Evolutionary conservation across 2,888 invertebrate species (phyloP).

Genomic region (Temnothorax rugatulus): DNA sequence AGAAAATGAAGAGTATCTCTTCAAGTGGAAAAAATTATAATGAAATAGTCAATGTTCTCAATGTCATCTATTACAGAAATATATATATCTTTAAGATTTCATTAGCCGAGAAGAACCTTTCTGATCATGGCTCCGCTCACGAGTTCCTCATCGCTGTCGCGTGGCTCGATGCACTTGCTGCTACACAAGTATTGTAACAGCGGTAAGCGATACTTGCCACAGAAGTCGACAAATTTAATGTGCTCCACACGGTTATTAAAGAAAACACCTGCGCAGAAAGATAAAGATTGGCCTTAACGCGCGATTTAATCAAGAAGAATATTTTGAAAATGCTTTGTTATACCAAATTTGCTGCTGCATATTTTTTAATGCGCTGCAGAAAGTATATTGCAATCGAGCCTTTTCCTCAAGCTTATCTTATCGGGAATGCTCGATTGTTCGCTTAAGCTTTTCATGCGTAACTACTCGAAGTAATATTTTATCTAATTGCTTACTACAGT

Average conservation of each 20-base stretch:
- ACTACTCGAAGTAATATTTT: not conserved
- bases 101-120: slow-evolving; percentile 95
- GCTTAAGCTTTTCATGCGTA: not conserved
- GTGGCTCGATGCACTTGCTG: slow-evolving; percentile 92
- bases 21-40: not conserved
- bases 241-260: slow-evolving; percentile 98
- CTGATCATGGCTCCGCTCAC: slow-evolving; percentile 93
- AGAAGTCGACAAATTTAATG: slow-evolving; percentile 99
- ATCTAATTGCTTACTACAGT: not conserved
- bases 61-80: slow-evolving; percentile 1
- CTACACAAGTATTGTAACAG: slow-evolving; percentile 97
- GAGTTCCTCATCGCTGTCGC: slow-evolving; percentile 87
- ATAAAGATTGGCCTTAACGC: not conserved
- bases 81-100: slow-evolving; percentile 5
- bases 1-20: not conserved
- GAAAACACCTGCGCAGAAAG: slow-evolving; percentile 93
- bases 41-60: not conserved
- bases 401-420: not conserved
- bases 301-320: not conserved
- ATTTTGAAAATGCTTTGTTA: not conserved
- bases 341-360: not conserved
- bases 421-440: not conserved
- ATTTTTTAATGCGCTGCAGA: not conserved
- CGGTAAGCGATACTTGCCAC: slow-evolving; percentile 98
- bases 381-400: not conserved